phyloP scores from a whole-genome alignment of 2,113 vertebrate genomes.

The Trachemys scripta region DNA sequence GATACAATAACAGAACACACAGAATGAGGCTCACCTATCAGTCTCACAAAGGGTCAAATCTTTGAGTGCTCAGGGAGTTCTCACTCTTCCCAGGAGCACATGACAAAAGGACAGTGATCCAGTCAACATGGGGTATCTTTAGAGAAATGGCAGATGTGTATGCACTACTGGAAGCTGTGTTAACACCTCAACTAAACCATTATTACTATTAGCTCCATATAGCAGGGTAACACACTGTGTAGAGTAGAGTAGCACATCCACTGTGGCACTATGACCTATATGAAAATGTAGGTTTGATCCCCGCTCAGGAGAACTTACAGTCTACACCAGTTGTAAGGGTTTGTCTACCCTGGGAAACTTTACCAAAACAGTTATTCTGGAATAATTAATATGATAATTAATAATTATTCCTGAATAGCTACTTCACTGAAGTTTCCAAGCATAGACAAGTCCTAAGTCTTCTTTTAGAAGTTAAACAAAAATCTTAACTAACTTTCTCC shows the following conservation, averaged over 20 bases:
- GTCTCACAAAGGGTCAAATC: background rate
- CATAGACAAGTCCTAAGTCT: background rate
- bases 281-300: background rate
- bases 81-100: background rate
- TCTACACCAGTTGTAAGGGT: background rate
- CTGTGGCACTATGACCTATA: background rate
- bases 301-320: background rate
- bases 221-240: background rate
- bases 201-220: background rate
- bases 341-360: background rate
- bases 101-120: background rate
- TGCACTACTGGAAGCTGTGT: background rate
- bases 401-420: background rate
- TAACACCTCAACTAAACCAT: background rate
- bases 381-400: background rate
- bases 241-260: too few species aligned
- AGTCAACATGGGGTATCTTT: background rate
- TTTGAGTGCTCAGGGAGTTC: background rate
- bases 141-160: background rate
- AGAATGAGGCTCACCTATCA: background rate
- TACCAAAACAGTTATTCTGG: background rate
- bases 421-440: background rate
- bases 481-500: background rate
- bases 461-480: background rate
- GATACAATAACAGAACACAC: background rate